phyloP scores from a whole-genome alignment of 1,140 invertebrate genomes.

The Conopomorpha cramerella region DNA sequence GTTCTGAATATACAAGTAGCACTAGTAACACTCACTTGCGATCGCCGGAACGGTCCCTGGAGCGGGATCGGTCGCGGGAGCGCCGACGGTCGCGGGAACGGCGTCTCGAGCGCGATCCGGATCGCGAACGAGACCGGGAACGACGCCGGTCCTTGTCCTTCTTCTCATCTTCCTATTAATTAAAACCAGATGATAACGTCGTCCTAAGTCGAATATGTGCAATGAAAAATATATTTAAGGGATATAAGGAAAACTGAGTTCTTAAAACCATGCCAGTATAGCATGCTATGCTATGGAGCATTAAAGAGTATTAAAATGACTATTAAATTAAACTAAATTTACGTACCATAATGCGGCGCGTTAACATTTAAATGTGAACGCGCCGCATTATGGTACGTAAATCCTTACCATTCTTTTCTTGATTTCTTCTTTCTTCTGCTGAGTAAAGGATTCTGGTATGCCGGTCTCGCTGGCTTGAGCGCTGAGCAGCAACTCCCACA shows the following conservation, averaged over 20 bases:
- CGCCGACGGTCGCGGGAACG: slow-evolving; percentile 36
- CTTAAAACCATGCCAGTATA: too few species aligned
- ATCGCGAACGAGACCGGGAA: slow-evolving; percentile 36
- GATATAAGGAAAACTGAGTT: too few species aligned
- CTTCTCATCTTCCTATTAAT: slow-evolving; percentile 28
- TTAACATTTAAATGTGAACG: too few species aligned
- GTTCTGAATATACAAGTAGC: too few species aligned
- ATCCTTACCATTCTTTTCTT: slow-evolving; percentile 67
- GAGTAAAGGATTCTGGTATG: slow-evolving; percentile 90
- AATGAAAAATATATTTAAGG: too few species aligned
- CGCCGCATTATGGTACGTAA: too few species aligned
- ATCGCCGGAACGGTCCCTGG: slow-evolving; percentile 30
- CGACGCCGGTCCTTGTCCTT: slow-evolving; percentile 42
- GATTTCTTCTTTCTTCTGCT: slow-evolving; percentile 96
- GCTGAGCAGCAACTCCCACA: slow-evolving; percentile 94
- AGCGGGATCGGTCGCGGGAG: slow-evolving; percentile 11
- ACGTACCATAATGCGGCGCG: too few species aligned
- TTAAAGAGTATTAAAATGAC: too few species aligned
- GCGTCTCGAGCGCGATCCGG: slow-evolving; percentile 17
- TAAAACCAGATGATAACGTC: too few species aligned
- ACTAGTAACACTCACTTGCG: slow-evolving; percentile 29
- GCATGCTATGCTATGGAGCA: too few species aligned
- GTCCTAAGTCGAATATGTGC: too few species aligned
- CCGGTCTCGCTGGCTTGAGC: slow-evolving; percentile 94
- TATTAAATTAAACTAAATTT: too few species aligned